Evolutionary conservation across 2,888 invertebrate genomes (phyloP), one percentile per base, ranked within the genome.

Genomic region (Cryptophagus acutangulus): DNA sequence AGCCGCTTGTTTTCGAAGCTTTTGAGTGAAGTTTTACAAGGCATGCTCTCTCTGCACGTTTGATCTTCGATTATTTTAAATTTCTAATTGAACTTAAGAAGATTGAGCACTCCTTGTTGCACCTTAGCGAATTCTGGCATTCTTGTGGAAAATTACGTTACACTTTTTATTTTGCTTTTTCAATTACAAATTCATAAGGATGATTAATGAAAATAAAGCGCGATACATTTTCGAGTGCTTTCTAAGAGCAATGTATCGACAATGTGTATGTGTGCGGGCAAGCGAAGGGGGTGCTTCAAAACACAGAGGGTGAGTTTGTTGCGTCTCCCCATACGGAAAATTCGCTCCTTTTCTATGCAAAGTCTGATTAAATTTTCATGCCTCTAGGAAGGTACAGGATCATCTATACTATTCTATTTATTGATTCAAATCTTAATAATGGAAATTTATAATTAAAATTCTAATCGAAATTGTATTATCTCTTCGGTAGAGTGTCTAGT

Each of bases 321-420:
- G 49, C 55, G 47, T 48, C 52, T 49, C 55, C 49, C 49, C 54
- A n/a, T n/a, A 52, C 55, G 55, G 52, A 55, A 46, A 26, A 54
- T 57, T 59, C 56, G n/a, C 57, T 56, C 56, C 58, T 59, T 55
- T 55, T 59, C 58, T 59, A 60, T 61, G 59, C 61, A 58, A 59
- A 59, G 55, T 52, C 56, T 60, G 61, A 61, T 61, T 60, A 61
- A 61, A 60, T 59, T 61, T 61, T 61, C 58, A 61, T 60, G 56
- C 58, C 59, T 49, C 40, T 57, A 58, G n/a, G n/a, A n/a, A n/a
- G 58, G 59, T 59, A 58, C 49, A 52, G 58, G 55, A 58, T 59
- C 51, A 59, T 57, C 59, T 59, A 59, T 59, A 56, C 49, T 41
- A 44, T 49, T 42, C 51, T 51, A 55, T 54, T 51, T 56, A 58